Evolutionary conservation across 2,113 vertebrate species (phyloP), one percentile per base, ranked within the genome.

Genomic region (Coryphaenoides rupestris): DNA sequence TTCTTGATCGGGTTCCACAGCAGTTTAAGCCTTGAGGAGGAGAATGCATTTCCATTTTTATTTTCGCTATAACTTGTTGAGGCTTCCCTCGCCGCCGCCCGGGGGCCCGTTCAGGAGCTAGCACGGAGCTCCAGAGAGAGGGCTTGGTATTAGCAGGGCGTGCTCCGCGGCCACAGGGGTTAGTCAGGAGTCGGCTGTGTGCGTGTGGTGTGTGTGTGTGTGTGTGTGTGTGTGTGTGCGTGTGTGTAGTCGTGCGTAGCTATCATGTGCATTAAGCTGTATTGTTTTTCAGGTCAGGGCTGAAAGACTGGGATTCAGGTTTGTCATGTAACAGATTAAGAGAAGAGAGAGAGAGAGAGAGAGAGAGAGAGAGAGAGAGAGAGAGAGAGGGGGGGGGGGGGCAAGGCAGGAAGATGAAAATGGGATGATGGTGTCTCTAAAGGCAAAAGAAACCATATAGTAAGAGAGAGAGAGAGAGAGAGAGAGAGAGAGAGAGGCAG

Each of bases 351-450:
- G 60, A 47, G 2, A 46, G 12, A 15, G 6, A 61, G 59, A 61
- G 45, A 22, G 21, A 46, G 33, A 47, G 3, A 50, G 46, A 61
- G 50, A 53, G 50, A 53, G 50, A 53, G 50, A 53, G 52, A 54
- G 53, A 60, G 59, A 60, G 59, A 47, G n/a, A n/a, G 45, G 40
- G 19, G 45, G 17, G 19, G 16, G 45, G 22, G 21, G 15, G 15
- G 16, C 19, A 7, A 12, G 1, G 19, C 22, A 46, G 33, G 33
- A 40, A 12, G 33, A 10, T 23, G 61, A 40, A 40, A 40, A 40
- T 12, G 33, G 33, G 33, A 40, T 40, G 7, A 40, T 40, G 33
- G 33, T 7, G 13, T 12, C 33, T 40, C 2, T 10, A 7, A 40
- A 40, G 33, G 33, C 4, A 40, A 40, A 12, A 13, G 9, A 40